Percentiles rank a stretch among this genome's conserved stretches.
These are phyloP conservation scores for Oncorhynchus tshawytscha DNA, from an alignment of 2,113 vertebrate genomes.

Conservation along the genomic window DNA sequence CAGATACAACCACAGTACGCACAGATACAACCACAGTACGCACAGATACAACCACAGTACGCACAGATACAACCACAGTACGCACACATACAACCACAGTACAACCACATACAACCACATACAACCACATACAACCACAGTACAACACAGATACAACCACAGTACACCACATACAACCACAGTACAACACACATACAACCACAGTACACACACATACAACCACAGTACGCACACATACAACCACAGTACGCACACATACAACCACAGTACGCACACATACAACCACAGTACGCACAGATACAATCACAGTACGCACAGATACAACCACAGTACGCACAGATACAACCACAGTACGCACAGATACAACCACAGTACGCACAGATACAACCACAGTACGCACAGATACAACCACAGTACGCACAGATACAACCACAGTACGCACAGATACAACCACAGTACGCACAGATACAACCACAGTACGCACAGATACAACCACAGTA, in stretches of 20 bases:
- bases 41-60: neutral
- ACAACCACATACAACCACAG: conserved; percentile 3
- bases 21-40: neutral
- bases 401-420: neutral
- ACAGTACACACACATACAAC: no score
- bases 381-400: neutral
- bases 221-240: no score
- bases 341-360: neutral
- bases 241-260: no score
- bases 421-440: neutral
- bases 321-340: no score
- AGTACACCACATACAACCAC: neutral
- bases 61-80: no score
- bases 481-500: conserved; percentile 1
- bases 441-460: neutral
- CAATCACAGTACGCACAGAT: no score
- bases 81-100: no score
- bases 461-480: neutral
- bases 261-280: no score
- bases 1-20: no score
- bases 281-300: no score
- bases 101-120: conserved; percentile 1
- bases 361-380: no score
- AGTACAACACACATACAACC: no score
- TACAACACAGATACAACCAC: conserved; percentile 1